phyloP scores from a whole-genome alignment of 2,888 invertebrate species.

The Hartigia nigra region DNA sequence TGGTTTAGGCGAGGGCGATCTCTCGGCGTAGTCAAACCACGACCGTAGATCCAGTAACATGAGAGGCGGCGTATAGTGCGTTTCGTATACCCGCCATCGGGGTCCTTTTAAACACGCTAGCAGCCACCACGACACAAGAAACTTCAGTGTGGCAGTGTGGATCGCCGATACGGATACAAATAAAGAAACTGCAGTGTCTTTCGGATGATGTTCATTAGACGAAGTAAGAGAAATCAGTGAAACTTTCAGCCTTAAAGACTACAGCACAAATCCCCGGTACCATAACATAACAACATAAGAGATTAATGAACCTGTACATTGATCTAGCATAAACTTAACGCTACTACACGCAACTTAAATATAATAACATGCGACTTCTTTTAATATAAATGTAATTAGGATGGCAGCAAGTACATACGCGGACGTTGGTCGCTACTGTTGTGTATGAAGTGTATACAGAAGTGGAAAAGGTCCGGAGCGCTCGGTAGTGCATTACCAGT shows the following conservation, averaged over 20 bases:
- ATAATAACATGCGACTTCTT: background rate
- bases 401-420: background rate
- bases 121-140: background rate
- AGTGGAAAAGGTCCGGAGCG: background rate
- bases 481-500: slow-evolving; percentile 20
- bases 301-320: background rate
- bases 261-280: background rate
- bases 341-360: background rate
- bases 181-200: background rate
- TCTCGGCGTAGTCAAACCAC: slow-evolving; percentile 52
- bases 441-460: background rate
- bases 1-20: slow-evolving; percentile 53
- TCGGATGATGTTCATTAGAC: background rate
- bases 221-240: background rate
- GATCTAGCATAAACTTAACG: background rate
- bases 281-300: background rate
- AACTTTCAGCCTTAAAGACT: background rate
- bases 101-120: background rate
- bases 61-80: background rate
- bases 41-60: slow-evolving; percentile 40
- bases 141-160: background rate
- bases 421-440: background rate
- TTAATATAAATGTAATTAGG: background rate
- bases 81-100: background rate
- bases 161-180: background rate